Conservation (phyloP, 2,797 vertebrate genomes). For the Syngnathus rostellatus region DNA sequence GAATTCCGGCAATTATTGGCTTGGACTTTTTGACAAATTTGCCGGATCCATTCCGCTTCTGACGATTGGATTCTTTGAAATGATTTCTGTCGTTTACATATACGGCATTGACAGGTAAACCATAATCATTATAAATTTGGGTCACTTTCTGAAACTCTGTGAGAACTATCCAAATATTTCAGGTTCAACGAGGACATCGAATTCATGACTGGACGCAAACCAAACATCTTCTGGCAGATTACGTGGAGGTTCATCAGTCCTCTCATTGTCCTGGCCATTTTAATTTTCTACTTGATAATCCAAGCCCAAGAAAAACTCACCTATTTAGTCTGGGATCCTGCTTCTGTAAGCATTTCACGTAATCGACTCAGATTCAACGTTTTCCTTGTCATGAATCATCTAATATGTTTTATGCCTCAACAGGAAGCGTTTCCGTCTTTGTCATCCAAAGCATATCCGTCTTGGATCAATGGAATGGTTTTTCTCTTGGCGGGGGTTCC, state of each 20-base stretch:
- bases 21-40: conserved; percentile 83
- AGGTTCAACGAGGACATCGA: conserved; percentile 84
- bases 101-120: conserved; percentile 74
- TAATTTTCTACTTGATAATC: conserved; percentile 81
- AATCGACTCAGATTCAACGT: not conserved
- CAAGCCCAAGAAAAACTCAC: conserved; percentile 59
- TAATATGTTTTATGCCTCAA: conserved; percentile 54
- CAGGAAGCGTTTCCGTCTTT: conserved; percentile 52
- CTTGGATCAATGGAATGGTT: conserved; percentile 74
- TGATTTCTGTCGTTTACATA: conserved; percentile 80
- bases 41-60: conserved; percentile 88
- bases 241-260: conserved; percentile 82
- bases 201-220: conserved; percentile 85
- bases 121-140: not conserved
- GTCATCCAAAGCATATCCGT: conserved; percentile 60
- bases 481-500: conserved; percentile 78
- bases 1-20: conserved; percentile 86
- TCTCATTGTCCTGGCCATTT: conserved; percentile 77
- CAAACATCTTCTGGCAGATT: conserved; percentile 83
- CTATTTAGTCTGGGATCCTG: conserved; percentile 78
- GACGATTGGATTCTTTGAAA: conserved; percentile 85
- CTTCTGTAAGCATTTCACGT: conserved; percentile 65
- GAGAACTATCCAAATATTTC: conserved; percentile 1
- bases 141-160: not conserved
- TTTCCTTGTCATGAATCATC: not conserved